Conservation (phyloP, 2,113 vertebrate species). For the Urocitellus parryii region DNA sequence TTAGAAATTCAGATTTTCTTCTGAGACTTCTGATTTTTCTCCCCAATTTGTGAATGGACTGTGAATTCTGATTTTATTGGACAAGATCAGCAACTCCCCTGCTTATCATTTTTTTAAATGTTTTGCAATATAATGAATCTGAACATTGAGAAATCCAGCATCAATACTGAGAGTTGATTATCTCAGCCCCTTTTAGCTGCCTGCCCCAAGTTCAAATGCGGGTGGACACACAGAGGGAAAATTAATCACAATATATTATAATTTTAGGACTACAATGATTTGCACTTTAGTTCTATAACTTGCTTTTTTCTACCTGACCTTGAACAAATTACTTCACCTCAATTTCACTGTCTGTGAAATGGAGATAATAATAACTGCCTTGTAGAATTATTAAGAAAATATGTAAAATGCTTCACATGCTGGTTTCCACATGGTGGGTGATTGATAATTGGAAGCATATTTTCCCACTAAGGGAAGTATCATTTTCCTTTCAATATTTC, state of each 20-base stretch:
- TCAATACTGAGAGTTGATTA: background rate
- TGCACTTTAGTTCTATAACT: background rate
- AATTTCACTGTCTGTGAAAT: background rate
- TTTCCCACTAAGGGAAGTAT: background rate
- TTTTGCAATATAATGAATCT: background rate
- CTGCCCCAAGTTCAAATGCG: background rate
- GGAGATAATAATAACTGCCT: background rate
- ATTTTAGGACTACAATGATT: background rate
- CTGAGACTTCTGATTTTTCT: background rate
- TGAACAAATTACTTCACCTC: background rate
- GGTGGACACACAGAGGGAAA: background rate
- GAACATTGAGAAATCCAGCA: background rate
- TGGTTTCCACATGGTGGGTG: background rate
- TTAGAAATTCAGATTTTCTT: constrained; percentile 46
- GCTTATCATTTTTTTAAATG: background rate
- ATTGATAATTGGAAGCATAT: background rate
- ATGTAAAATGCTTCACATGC: background rate
- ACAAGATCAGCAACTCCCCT: background rate
- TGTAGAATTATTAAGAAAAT: background rate
- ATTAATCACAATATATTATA: background rate
- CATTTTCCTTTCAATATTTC: constrained; percentile 5
- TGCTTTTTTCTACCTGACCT: background rate
- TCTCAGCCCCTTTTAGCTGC: background rate
- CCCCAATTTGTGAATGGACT: constrained; percentile 2
- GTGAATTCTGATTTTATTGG: constrained; percentile 1